phyloP scores from a whole-genome alignment of 2,797 vertebrate genomes.

The Oryzias sinensis region DNA sequence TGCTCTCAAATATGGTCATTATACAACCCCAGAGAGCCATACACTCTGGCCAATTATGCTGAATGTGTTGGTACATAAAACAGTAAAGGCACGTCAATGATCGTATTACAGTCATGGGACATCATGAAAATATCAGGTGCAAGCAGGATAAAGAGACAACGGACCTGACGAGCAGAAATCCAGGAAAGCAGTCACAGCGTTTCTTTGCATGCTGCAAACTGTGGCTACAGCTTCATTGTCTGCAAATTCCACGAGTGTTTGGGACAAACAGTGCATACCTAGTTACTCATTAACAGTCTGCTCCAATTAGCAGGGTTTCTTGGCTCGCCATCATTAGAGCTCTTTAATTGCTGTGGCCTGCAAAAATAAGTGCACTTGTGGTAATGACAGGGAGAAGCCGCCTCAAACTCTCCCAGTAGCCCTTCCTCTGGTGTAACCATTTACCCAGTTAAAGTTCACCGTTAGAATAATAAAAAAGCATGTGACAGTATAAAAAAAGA shows the following conservation, averaged over 20 bases:
- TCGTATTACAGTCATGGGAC: slow-evolving; percentile 14
- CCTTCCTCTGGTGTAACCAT: slow-evolving; percentile 36
- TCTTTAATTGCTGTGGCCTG: slow-evolving; percentile 69
- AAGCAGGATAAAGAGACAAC: background rate
- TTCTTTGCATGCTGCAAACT: slow-evolving; percentile 32
- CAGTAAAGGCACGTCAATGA: slow-evolving; percentile 26
- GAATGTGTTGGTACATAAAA: background rate
- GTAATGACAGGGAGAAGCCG: slow-evolving; percentile 61
- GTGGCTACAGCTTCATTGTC: slow-evolving; percentile 40
- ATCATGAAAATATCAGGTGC: background rate
- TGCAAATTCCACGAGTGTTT: slow-evolving; percentile 68
- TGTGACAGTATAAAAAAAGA: slow-evolving; percentile 28
- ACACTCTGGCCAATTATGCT: background rate
- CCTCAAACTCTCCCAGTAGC: slow-evolving; percentile 55
- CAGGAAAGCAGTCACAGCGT: slow-evolving; percentile 28
- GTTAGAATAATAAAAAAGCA: slow-evolving; percentile 39
- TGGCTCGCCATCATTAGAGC: slow-evolving; percentile 61
- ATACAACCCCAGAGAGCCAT: background rate
- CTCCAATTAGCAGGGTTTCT: slow-evolving; percentile 70
- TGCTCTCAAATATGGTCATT: background rate
- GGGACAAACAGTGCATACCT: slow-evolving; percentile 41
- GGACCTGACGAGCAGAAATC: slow-evolving; percentile 15
- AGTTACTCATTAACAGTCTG: slow-evolving; percentile 66
- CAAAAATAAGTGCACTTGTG: slow-evolving; percentile 57
- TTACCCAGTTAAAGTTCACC: slow-evolving; percentile 39